Evolutionary conservation across 2,797 vertebrate species (phyloP), one percentile per base, ranked within the genome.

Genomic region (Hylomyscus alleni): DNA sequence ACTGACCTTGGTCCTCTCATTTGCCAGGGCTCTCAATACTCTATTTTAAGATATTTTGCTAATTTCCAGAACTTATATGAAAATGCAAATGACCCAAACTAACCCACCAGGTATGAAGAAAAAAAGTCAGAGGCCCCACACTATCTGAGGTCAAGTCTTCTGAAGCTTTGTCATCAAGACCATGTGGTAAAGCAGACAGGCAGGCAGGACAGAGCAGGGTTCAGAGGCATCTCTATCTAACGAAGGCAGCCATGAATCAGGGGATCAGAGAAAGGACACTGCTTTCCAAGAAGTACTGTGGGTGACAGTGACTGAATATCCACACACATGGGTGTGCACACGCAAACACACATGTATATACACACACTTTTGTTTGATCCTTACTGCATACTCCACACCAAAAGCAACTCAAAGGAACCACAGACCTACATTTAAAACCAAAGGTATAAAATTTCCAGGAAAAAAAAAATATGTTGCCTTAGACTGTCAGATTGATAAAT

Each of bases 331-430:
- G 40, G 31, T 22, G 34, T 84, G 50, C 65, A 52, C 69, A 75
- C 5, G 0, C 67, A 78, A 34, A 31, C 31, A 9, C 75, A 17
- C 52, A 4, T 2, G 26, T 1, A 0, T 17, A 31, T 24, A 24
- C 37, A 44, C 3, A 15, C 22, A 47, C n/a, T 37, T 56, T 31
- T 83, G 40, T 24, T 78, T 80, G 76, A 67, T 40, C 47, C 76
- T 77, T 37, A 65, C 75, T 76, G 8, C 19, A 3, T 34, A 50
- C 73, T 9, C 34, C 31, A 69, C 22, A 76, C 37, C 44, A 75
- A 76, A 80, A 76, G 60, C 67, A 76, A 47, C 67, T 89, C 56
- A 88, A 34, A 82, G 50, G 17, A 67, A 44, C n/a, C 75, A 81
- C n/a, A 82, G 58, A 62, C 22, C 76, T 65, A 44, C n/a, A 29